A percentile compares a stretch with the other conserved stretches of the same genome.
Evolutionary conservation across 2,797 vertebrate genomes (phyloP).

Genomic region (Chaenodraco wilsoni): DNA sequence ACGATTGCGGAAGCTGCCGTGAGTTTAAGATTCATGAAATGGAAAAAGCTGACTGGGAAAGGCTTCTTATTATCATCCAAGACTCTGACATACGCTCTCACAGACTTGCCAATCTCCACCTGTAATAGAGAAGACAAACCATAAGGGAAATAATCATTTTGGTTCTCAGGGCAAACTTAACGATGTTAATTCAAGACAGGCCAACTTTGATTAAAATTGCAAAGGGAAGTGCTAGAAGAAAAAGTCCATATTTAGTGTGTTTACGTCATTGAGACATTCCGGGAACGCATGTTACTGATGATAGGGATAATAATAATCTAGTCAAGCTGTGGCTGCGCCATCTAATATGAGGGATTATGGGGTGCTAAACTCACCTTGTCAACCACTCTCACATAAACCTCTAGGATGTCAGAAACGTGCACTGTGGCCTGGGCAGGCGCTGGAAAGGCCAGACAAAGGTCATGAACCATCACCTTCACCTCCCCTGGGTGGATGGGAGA

Average conservation of each 20-base stretch:
- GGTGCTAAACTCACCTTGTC: constrained; percentile 91
- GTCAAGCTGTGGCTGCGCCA: constrained; percentile 4
- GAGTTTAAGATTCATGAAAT: constrained; percentile 92
- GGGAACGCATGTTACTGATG: constrained; percentile 41
- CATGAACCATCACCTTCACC: constrained; percentile 90
- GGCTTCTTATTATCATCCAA: constrained; percentile 91
- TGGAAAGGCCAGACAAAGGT: constrained; percentile 85
- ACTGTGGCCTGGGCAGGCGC: constrained; percentile 83
- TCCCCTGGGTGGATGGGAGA: constrained; percentile 84
- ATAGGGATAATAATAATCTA: constrained; percentile 43
- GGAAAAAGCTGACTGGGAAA: constrained; percentile 90
- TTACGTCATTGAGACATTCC: constrained; percentile 20
- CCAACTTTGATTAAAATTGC: constrained; percentile 7
- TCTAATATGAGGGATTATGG: constrained; percentile 17
- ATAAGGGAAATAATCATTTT: constrained; percentile 23
- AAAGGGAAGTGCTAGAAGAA: constrained; percentile 2
- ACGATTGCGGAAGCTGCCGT: constrained; percentile 89
- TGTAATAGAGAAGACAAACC: constrained; percentile 68
- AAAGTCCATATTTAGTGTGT: constrained; percentile 19
- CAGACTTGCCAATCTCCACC: constrained; percentile 96
- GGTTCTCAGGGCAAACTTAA: constrained; percentile 32
- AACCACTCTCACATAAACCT: constrained; percentile 91
- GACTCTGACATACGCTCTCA: constrained; percentile 91
- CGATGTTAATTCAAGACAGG: constrained; percentile 29
- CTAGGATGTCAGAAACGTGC: constrained; percentile 91